Evolutionary conservation across 2,797 vertebrate species (phyloP).

Genomic region (Liparis tanakae): DNA sequence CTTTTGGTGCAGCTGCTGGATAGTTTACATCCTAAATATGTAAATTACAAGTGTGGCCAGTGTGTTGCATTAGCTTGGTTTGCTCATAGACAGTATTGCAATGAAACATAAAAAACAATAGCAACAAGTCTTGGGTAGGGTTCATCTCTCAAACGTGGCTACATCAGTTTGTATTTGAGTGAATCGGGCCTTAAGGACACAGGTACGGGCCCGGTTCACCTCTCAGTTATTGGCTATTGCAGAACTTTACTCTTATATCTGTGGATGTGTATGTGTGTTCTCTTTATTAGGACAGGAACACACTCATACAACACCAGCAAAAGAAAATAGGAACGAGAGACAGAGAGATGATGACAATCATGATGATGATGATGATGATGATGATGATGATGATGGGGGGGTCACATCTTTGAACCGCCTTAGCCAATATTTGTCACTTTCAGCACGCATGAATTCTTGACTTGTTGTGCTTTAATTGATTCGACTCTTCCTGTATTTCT

Average conservation of each 20-base stretch:
- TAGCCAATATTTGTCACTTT: conserved; percentile 92
- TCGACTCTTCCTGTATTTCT: conserved; percentile 89
- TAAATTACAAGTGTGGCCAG: not conserved
- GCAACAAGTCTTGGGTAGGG: not conserved
- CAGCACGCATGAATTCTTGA: conserved; percentile 93
- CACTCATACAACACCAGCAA: conserved; percentile 24
- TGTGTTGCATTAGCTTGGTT: not conserved
- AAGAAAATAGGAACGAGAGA: conserved; percentile 22
- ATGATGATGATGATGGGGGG: conserved; percentile 49
- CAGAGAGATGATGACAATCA: conserved; percentile 35
- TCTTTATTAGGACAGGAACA: conserved; percentile 12
- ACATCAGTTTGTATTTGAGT: not conserved
- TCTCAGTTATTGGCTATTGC: not conserved
- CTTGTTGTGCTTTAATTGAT: conserved; percentile 97
- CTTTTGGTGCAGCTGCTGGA: conserved; percentile 32
- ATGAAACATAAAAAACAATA: not conserved
- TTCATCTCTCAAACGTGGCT: conserved; percentile 6
- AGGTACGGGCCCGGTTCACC: not conserved
- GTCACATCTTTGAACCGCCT: conserved; percentile 75
- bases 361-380: conserved; percentile 48
- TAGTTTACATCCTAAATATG: conserved; percentile 18
- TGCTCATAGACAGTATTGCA: not conserved
- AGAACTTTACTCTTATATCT: not conserved
- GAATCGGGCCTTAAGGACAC: not conserved
- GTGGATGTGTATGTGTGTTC: not conserved